Base-by-base conservation (phyloP, 1,140 invertebrate species). In the Drosophila aff. region DNA sequence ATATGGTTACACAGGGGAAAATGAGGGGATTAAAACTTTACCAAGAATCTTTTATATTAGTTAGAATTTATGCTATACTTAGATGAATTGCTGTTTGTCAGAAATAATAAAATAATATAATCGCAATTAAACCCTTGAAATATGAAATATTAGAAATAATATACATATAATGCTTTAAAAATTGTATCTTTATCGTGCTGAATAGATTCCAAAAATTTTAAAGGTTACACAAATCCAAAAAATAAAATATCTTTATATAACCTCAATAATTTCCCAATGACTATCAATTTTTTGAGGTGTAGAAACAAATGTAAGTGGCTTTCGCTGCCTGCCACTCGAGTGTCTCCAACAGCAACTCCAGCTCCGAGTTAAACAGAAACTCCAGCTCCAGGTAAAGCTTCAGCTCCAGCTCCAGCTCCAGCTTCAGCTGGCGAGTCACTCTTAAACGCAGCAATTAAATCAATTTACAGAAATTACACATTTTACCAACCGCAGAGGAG, bases 391-490 rank as follows among this genome's bases (percentile, higher is more conserved):
- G 7, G 11, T 46, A 13, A 3, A 46, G 23, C 47, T 50, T 2
- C 26, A 52, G 9, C 47, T 50, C 4, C 26, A 52, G 9, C 73
- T 43, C 11, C 23, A 68, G 28, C 33, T 72, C 2, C 18, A 40
- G 21, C 69, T 49, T 40, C 33, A 58, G 44, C 33, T 72, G 67
- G 65, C 64, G 76, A 72, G 68, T 57, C 67, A 81, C 64, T 90
- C 81, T 90, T 89, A 89, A 89, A 85, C 71, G 85, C 75, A 49
- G 78, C 81, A 89, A 89, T 89, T 89, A 89, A 89, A 90, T 79
- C 81, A 90, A 90, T 89, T 89, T 89, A 89, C 84, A 90, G 63
- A 85, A 81, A 89, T 84, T 89, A 90, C 85, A 90, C 72, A 66
- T 53, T 74, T 83, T 76, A 80, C 76, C 78, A 33, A 53, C 64